Base-by-base conservation (phyloP, 1,140 invertebrate genomes). In the Dysdera silvatica region DNA sequence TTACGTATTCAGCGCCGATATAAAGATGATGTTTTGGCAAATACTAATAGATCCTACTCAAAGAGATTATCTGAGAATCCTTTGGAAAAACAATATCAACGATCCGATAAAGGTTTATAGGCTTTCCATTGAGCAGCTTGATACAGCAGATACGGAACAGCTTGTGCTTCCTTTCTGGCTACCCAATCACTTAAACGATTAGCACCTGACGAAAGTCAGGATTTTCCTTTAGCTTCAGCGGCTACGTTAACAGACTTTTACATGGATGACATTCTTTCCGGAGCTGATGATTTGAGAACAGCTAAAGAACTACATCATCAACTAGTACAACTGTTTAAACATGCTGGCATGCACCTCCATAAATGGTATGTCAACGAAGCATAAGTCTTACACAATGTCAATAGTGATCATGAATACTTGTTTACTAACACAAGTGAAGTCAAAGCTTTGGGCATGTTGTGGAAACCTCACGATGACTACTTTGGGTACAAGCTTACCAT, bases 61-160 rank as follows among this genome's bases (percentile, higher is more conserved):
- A 32, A 31, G 12, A 2, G 35, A 33, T 8, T 23, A 18, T 1
- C 49, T n/a, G 31, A 31, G 49, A 33, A 52, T 76, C 16, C 26
- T 49, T 26, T 49, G n/a, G 47, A 28, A 49, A 18, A 28, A 49
- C 1, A 12, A 14, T 4, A 12, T 28, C 10, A 49, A 28, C 29
- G 47, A 49, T 28, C 47, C 24, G 4, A 28, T 49, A 10, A 49
- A 49, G 26, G 18, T 18, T 26, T 49, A 49, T 28, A 4, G 29
- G 1, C 47, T 49, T 12, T 16, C 14, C 10, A 4, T 28, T 24
- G 47, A n/a, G n/a, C n/a, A n/a, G n/a, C n/a, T n/a, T n/a, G n/a
- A n/a, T n/a, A n/a, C n/a, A n/a, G 26, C 0, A 74, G 72, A 0
- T 77, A 74, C 69, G 74, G 77, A 2, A 67, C 70, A n/a, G 61